Evolutionary conservation across 2,888 invertebrate genomes (phyloP), one percentile per base, ranked within the genome.

Genomic region (Apotomis capreana): DNA sequence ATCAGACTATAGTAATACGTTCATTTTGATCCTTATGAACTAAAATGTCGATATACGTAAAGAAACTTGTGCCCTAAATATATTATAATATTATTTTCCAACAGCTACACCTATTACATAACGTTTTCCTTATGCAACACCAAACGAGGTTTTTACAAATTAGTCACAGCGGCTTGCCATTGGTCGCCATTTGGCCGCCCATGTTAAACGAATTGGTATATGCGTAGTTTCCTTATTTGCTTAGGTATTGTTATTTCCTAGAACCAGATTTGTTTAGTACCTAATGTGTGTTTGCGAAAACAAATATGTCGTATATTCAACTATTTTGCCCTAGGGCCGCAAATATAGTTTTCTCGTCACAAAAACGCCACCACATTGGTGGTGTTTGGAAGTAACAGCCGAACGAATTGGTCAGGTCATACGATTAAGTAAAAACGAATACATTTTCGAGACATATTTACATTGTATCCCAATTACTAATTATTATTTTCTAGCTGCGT

Each of bases 101-200:
- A 26, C 37, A 9, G 46, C 12, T 46, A 13, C 26, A 51, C 49
- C 26, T 26, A 26, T 26, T 55, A 44, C 64, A 60, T 46, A 65
- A 54, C 44, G 3, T 71, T 69, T 71, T 71, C 70, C 70, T 71
- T 49, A 40, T 61, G 12, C 61, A 37, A 12, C 4, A 26, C 61
- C 9, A 61, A 61, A 61, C 36, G n/a, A n/a, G 70, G 70, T 67
- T 71, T 71, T 61, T 67, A 71, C 61, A 26, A 51, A 55, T 60
- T 70, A 70, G 49, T 71, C 70, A 71, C 57, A 10, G 36, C 5
- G 9, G 12, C 10, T 8, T 8, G 13, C 55, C 67, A 10, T 67
- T 71, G 67, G 67, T 67, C 40, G 26, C 40, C 15, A 26, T 55
- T 36, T 49, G 70, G 26, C 36, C 70, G 57, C 57, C 69, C 69